Evolutionary conservation across 2,113 vertebrate genomes (phyloP).

Genomic region (Nothocercus nigrocapillus): DNA sequence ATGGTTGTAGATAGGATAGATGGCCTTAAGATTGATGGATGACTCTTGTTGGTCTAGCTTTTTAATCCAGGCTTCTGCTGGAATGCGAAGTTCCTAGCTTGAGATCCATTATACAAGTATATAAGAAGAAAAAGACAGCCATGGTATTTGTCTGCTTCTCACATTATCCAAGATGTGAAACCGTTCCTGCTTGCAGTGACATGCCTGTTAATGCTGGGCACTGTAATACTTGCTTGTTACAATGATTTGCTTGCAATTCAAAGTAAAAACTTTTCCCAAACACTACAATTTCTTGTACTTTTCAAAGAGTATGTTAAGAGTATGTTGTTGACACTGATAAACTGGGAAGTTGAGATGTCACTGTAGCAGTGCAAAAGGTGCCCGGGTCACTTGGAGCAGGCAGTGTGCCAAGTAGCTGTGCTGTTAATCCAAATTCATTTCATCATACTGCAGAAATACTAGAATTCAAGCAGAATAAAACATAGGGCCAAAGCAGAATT

Average conservation of each 20-base stretch:
- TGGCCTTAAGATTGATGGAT: constrained; percentile 63
- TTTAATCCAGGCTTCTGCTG: constrained; percentile 63
- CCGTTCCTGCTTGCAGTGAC: constrained; percentile 25
- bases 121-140: constrained; percentile 40
- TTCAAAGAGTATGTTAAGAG: background rate
- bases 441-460: background rate
- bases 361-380: background rate
- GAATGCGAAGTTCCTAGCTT: constrained; percentile 49
- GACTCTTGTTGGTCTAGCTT: constrained; percentile 57
- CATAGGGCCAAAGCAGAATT: background rate
- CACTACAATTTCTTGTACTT: background rate
- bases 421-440: background rate
- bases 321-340: background rate
- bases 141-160: constrained; percentile 34
- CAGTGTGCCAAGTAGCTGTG: background rate
- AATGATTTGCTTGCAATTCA: background rate
- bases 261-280: background rate
- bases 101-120: constrained; percentile 39
- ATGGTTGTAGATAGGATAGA: constrained; percentile 61
- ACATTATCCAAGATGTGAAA: background rate
- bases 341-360: background rate
- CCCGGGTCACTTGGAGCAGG: background rate
- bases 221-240: background rate
- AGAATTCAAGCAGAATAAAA: background rate
- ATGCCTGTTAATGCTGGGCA: background rate